These are phyloP conservation scores for Epinotia nisella DNA, from an alignment of 2,888 invertebrate genomes.

Conservation along the genomic window DNA sequence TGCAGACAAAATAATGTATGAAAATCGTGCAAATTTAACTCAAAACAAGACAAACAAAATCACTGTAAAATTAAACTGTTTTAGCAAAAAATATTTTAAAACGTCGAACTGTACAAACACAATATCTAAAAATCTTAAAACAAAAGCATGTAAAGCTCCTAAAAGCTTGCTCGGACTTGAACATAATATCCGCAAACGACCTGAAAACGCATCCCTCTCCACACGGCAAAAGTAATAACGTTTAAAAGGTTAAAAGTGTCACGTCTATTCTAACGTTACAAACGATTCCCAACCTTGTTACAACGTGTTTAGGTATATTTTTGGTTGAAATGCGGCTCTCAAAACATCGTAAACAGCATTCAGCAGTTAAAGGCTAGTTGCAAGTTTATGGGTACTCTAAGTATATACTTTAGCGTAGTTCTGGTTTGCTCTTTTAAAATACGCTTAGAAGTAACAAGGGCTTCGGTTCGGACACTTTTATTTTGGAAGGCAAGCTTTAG, in stretches of 20 bases:
- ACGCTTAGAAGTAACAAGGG: background rate
- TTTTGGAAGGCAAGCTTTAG: too few relatives aligned
- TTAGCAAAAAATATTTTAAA: too few relatives aligned
- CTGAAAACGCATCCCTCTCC: constrained; percentile 26
- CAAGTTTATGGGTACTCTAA: constrained; percentile 17
- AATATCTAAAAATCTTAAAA: too few relatives aligned
- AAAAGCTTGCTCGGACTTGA: constrained; percentile 4
- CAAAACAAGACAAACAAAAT: too few relatives aligned
- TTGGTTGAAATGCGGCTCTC: background rate
- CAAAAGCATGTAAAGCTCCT: constrained; percentile 10
- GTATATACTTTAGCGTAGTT: constrained; percentile 17
- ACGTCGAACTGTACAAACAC: too few relatives aligned
- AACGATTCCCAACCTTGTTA: background rate
- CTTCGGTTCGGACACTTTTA: background rate
- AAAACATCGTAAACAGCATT: constrained; percentile 42
- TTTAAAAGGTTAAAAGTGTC: constrained; percentile 26
- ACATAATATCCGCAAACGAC: constrained; percentile 18
- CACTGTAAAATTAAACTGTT: too few relatives aligned
- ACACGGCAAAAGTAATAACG: constrained; percentile 9
- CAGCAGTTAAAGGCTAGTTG: constrained; percentile 31
- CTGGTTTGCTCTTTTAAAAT: constrained; percentile 3
- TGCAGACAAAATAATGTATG: too few relatives aligned
- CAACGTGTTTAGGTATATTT: background rate
- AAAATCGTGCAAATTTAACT: too few relatives aligned
- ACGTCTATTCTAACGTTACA: background rate